Percentiles rank a stretch among this genome's conserved stretches.
phyloP scores from a whole-genome alignment of 2,888 invertebrate genomes.

The Drosophila mulleri region DNA sequence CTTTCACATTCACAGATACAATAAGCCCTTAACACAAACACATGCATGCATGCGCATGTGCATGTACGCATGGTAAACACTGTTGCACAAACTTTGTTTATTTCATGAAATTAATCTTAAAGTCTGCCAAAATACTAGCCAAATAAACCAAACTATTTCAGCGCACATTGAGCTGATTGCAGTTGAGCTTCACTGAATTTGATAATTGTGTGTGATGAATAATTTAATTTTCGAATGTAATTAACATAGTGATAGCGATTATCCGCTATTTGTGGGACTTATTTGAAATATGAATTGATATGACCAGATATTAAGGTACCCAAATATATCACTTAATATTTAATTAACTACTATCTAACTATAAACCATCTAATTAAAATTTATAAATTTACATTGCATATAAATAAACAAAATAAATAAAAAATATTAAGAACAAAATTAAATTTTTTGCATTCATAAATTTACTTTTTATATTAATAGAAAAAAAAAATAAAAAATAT shows the following conservation, averaged over 20 bases:
- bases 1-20: conserved; percentile 23
- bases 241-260: not conserved
- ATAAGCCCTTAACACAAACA: conserved; percentile 15
- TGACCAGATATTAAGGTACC: no score
- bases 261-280: not conserved
- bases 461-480: no score
- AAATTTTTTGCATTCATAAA: no score
- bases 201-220: not conserved
- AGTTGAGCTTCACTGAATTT: not conserved
- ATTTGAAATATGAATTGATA: not conserved
- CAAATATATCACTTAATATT: no score
- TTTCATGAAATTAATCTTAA: conserved; percentile 32
- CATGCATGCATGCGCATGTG: not conserved
- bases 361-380: no score
- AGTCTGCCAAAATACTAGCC: not conserved
- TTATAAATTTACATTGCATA: no score
- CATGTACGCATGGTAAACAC: conserved; percentile 21
- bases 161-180: not conserved
- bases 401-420: no score
- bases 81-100: conserved; percentile 18
- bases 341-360: no score
- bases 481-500: no score
- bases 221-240: not conserved
- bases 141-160: not conserved
- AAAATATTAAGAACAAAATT: no score